A percentile compares a stretch with the other conserved stretches of the same genome.
Evolutionary conservation across 2,888 invertebrate genomes (phyloP).

Genomic region (Cephus sareptanus): DNA sequence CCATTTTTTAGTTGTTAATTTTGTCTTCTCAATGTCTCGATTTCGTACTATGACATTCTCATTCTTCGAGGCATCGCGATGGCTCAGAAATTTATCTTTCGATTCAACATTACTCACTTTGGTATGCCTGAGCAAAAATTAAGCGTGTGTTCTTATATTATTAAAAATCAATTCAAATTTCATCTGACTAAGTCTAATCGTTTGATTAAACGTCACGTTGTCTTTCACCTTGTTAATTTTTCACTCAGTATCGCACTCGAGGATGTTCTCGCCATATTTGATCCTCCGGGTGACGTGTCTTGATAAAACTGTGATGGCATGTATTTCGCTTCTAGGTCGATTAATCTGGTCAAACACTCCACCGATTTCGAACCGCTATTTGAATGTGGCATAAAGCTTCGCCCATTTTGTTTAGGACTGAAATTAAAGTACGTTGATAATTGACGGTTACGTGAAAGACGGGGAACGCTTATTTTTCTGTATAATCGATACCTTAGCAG

Average conservation of each 20-base stretch:
- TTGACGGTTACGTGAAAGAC: background rate
- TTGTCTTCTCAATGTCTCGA: background rate
- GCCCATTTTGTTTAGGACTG: slow-evolving; percentile 4
- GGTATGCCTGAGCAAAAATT: background rate
- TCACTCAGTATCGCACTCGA: slow-evolving; percentile 32
- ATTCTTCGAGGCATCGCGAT: slow-evolving; percentile 17
- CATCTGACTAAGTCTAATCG: background rate
- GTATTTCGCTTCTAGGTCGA: slow-evolving; percentile 34
- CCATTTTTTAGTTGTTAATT: background rate
- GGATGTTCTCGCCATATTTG: slow-evolving; percentile 22
- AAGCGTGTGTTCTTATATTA: background rate
- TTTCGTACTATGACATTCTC: slow-evolving; percentile 25
- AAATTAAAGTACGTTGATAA: background rate
- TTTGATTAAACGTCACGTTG: background rate
- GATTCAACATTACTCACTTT: background rate
- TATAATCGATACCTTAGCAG: slow-evolving; percentile 39
- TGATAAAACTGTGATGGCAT: slow-evolving; percentile 24
- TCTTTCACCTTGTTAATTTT: slow-evolving; percentile 8
- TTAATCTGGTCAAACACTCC: slow-evolving; percentile 31
- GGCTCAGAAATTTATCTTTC: background rate
- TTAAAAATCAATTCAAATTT: background rate
- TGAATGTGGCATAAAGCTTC: slow-evolving; percentile 15
- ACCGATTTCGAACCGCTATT: slow-evolving; percentile 27
- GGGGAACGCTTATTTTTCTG: background rate
- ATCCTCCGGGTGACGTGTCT: slow-evolving; percentile 21